These are phyloP conservation scores for Florisuga fusca DNA, from an alignment of 2,797 vertebrate species.

Conservation along the genomic window DNA sequence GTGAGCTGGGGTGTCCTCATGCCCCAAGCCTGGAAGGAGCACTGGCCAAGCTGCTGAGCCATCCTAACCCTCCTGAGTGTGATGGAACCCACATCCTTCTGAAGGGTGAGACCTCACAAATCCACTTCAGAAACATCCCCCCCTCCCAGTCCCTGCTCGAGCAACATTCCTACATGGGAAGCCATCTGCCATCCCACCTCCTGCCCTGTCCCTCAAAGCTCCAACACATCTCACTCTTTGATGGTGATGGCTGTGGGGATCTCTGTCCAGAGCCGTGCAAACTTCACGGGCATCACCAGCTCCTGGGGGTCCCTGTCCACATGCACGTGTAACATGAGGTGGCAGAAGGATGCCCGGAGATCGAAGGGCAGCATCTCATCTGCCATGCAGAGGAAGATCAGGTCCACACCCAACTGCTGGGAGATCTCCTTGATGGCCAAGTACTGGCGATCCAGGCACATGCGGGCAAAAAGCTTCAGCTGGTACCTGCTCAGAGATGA, in stretches of 20 bases:
- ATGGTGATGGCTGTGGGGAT: conserved; percentile 95
- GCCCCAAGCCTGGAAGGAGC: background rate
- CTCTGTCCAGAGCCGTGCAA: conserved; percentile 96
- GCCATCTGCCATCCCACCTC: background rate
- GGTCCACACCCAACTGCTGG: conserved; percentile 94
- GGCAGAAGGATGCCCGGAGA: conserved; percentile 95
- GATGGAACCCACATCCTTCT: background rate
- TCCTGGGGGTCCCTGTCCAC: conserved; percentile 98
- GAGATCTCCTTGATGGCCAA: conserved; percentile 97
- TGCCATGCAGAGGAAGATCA: conserved; percentile 98
- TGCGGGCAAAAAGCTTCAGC: conserved; percentile 95
- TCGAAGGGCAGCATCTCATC: conserved; percentile 95
- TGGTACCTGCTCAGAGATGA: conserved; percentile 85
- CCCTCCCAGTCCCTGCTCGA: background rate
- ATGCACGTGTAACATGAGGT: conserved; percentile 96
- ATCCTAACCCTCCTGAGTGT: background rate
- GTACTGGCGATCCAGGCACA: conserved; percentile 98
- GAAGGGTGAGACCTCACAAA: background rate
- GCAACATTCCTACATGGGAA: background rate
- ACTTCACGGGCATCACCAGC: conserved; percentile 94
- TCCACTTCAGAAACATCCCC: background rate
- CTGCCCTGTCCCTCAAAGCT: background rate
- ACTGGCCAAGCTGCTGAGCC: background rate
- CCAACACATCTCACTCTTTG: conserved; percentile 87
- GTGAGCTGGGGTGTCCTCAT: background rate